These are phyloP conservation scores for Poliocrania exsul DNA, from an alignment of 2,797 vertebrate genomes.

Conservation along the genomic window DNA sequence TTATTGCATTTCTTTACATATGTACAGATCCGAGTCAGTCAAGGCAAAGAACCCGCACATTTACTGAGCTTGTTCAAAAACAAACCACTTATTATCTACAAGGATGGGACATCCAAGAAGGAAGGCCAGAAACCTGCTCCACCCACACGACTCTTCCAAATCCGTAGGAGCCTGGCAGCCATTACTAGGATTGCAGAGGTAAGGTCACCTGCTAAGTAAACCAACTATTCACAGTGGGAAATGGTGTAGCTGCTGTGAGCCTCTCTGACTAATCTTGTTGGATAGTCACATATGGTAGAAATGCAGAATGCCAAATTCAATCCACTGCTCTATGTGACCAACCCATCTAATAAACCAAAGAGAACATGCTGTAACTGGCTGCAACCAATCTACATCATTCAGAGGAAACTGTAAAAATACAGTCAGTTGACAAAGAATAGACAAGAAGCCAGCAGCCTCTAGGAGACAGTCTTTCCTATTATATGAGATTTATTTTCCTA, in stretches of 20 bases:
- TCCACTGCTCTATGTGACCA: background rate
- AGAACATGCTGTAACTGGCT: background rate
- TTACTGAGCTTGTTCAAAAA: conserved; percentile 89
- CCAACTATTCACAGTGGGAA: background rate
- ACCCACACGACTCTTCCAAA: conserved; percentile 85
- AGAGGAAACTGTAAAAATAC: background rate
- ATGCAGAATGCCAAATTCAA: background rate
- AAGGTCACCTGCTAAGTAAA: background rate
- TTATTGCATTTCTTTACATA: background rate
- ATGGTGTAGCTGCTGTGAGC: background rate
- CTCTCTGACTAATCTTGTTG: background rate
- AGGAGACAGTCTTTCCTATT: background rate
- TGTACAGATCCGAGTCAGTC: conserved; percentile 85
- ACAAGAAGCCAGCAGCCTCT: background rate
- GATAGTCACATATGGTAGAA: background rate
- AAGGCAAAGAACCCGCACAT: conserved; percentile 91
- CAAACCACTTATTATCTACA: conserved; percentile 88
- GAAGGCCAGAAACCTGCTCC: conserved; percentile 76
- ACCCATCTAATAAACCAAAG: background rate
- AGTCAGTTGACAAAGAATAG: background rate
- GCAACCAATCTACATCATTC: background rate
- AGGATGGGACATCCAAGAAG: conserved; percentile 85
- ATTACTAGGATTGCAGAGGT: conserved; percentile 91
- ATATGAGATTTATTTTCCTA: background rate
- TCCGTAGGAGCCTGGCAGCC: conserved; percentile 84